Base-by-base conservation (phyloP, 2,797 vertebrate species). In the Chaetophractus vellerosus region DNA sequence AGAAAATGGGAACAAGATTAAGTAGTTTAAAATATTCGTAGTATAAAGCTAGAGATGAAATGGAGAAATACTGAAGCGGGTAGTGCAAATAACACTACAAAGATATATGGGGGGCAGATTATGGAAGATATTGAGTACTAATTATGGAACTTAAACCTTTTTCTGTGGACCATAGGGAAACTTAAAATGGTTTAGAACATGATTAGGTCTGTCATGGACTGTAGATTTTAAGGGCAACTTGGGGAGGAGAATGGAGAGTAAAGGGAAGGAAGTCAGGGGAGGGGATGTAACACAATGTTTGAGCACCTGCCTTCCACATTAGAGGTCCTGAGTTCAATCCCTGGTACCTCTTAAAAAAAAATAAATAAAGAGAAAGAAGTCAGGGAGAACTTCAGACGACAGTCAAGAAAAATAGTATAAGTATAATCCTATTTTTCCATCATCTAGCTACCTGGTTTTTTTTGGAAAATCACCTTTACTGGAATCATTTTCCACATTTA, bases 1-100 rank as follows among this genome's bases (percentile, higher is more conserved):
- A 84, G 61, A 89, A 91, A 95, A 61, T 69, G 4, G 69, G 10
- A 78, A 78, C 2, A 36, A 84, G 14, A 90, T 74, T 81, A 76
- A 74, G 6, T 68, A 61, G 15, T 84, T 82, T 14, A 76, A 93
- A 88, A 84, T 2, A 24, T 23, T 50, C 41, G 9, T 76, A 10
- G 38, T 48, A 48, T 45, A 84, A 87, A 26, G 4, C 19, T 76
- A 4, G 26, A 59, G 50, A 61, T 33, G 5, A 92, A 86, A 36
- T 4, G 11, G 68, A 78, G 9, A 52, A 85, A 66, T 68, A 72
- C 2, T 76, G 18, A 78, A 84, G 24, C 26, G 63, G 74, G 5
- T 5, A 21, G 12, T 75, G 3, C 4, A 88, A 72, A 63, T 78
- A 72, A 95, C 12, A 61, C 7, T 23, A 2, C 15, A 91, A 19